Evolutionary conservation across 2,113 vertebrate genomes (phyloP).

Genomic region (Notechis scutatus): DNA sequence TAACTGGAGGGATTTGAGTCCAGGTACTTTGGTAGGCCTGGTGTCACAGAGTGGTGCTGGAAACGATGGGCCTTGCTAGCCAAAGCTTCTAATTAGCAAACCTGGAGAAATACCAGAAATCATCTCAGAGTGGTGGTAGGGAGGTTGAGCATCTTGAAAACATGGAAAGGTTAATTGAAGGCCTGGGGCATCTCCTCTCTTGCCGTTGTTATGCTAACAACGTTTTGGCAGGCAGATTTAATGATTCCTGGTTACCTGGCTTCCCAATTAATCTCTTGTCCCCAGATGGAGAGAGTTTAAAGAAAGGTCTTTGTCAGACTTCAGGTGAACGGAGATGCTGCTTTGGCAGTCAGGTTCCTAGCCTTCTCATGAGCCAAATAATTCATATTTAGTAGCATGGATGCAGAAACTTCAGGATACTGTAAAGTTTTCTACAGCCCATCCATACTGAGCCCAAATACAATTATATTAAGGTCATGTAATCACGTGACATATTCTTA

Average conservation of each 20-base stretch:
- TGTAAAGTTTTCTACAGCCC: rapidly evolving
- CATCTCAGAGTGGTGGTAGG: constrained; percentile 1
- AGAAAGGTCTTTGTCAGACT: constrained; percentile 28
- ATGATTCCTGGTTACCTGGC: constrained; percentile 56
- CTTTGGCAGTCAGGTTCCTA: constrained; percentile 7
- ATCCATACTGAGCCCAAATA: not conserved
- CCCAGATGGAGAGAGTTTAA: constrained; percentile 33
- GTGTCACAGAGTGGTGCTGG: not conserved
- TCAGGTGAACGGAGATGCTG: constrained; percentile 6
- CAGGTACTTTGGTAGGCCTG: not conserved
- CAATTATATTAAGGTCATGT: not conserved
- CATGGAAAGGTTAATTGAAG: constrained; percentile 64
- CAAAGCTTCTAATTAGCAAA: constrained; percentile 51
- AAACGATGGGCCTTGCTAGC: constrained; percentile 38
- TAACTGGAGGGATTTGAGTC: not conserved
- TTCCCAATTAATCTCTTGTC: constrained; percentile 66
- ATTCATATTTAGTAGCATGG: not conserved
- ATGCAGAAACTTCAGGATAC: not conserved
- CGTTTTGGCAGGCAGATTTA: constrained; percentile 46
- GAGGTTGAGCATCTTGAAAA: constrained; percentile 18
- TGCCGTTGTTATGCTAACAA: constrained; percentile 54
- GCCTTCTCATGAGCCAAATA: not conserved
- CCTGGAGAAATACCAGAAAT: constrained; percentile 33
- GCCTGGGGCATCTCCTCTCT: constrained; percentile 44
- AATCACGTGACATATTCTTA: not conserved